Evolutionary conservation across 2,797 vertebrate species (phyloP).

Genomic region (Ateles fusciceps): DNA sequence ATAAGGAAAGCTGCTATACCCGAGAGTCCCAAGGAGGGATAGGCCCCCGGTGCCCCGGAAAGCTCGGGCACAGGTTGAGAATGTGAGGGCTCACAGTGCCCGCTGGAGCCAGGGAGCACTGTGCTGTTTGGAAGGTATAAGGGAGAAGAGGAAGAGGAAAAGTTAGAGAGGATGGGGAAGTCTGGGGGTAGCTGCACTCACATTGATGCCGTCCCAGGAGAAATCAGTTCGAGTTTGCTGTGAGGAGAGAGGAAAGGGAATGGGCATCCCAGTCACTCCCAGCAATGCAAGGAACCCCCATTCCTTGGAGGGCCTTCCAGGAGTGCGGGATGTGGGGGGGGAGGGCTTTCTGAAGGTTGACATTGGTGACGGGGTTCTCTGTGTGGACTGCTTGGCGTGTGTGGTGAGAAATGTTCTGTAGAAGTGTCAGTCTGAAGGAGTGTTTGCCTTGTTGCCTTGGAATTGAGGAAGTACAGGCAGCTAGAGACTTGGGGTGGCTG

Average conservation of each 20-base stretch:
- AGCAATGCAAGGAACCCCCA: neutral
- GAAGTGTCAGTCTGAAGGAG: neutral
- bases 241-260: slow-evolving; percentile 82
- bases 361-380: neutral
- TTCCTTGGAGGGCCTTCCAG: neutral
- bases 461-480: neutral
- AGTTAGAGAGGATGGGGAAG: slow-evolving; percentile 74
- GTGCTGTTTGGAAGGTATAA: no score
- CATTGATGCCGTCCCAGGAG: slow-evolving; percentile 97
- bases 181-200: slow-evolving; percentile 77
- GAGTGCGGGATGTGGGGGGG: slow-evolving; percentile 17
- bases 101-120: neutral
- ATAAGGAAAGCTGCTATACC: slow-evolving; percentile 54
- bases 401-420: neutral
- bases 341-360: neutral
- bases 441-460: neutral
- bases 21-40: neutral
- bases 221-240: slow-evolving; percentile 97
- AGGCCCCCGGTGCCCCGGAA: neutral
- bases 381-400: neutral
- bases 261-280: neutral
- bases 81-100: neutral
- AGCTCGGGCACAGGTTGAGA: neutral
- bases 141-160: neutral
- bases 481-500: neutral